Conservation (phyloP, 2,113 vertebrate genomes). For the Hyperopisus bebe region DNA sequence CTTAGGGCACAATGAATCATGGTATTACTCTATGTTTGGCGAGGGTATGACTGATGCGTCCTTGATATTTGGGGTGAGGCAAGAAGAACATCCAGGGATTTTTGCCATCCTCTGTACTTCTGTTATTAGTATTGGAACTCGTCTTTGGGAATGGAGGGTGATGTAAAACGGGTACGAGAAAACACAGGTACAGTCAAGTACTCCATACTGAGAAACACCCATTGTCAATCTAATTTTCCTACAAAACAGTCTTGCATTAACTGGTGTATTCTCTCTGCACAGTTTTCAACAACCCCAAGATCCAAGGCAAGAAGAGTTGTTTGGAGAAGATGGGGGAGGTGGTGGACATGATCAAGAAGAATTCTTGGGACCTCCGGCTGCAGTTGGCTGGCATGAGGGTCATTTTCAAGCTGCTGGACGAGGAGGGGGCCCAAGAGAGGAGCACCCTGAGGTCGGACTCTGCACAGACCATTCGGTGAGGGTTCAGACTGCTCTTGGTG, state of each 20-base stretch:
- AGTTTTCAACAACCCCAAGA: constrained; percentile 59
- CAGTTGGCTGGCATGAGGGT: constrained; percentile 66
- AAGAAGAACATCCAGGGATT: background rate
- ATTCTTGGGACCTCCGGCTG: constrained; percentile 52
- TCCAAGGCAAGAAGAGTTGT: constrained; percentile 55
- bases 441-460: constrained; percentile 54
- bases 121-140: background rate
- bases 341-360: constrained; percentile 68
- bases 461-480: constrained; percentile 57
- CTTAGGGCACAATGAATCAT: background rate
- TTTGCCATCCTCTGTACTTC: background rate
- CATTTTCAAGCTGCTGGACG: constrained; percentile 67
- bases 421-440: constrained; percentile 58
- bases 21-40: background rate
- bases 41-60: background rate
- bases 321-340: constrained; percentile 64
- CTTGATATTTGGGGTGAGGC: background rate
- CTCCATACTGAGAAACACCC: background rate
- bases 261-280: background rate
- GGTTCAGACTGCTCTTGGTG: background rate
- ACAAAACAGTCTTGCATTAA: background rate
- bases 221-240: background rate
- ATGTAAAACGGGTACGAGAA: background rate
- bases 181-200: background rate
- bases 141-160: background rate